A percentile compares a stretch with the other conserved stretches of the same genome.
phyloP scores from a whole-genome alignment of 2,888 invertebrate genomes.

The Drosophila affinis region DNA sequence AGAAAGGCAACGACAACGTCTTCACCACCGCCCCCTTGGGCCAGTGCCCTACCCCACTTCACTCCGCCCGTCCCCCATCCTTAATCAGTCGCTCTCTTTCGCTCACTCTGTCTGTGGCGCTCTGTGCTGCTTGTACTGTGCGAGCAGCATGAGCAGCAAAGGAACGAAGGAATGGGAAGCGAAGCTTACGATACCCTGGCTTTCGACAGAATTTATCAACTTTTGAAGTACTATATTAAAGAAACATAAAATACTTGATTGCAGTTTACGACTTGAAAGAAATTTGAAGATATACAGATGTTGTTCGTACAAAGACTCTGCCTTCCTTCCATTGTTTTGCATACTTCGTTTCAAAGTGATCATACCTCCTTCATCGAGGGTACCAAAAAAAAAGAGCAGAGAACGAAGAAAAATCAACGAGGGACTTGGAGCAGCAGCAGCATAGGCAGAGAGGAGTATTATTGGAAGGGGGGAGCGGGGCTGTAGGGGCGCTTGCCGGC shows the following conservation, averaged over 20 bases:
- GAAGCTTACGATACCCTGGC: neutral
- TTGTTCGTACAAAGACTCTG: no score
- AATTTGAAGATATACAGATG: no score
- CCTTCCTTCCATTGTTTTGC: neutral
- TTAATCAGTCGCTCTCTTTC: conserved; percentile 5
- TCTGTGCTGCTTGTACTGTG: conserved; percentile 53
- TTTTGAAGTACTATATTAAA: no score
- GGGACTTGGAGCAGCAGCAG: conserved; percentile 23
- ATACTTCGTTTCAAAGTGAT: neutral
- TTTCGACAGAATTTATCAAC: no score
- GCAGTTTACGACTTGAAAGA: no score
- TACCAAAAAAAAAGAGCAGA: conserved; percentile 34
- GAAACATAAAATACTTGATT: no score
- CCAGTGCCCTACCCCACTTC: neutral
- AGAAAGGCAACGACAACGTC: conserved; percentile 63
- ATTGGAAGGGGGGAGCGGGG: conserved; percentile 7
- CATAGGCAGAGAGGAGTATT: neutral
- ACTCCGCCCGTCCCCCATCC: neutral
- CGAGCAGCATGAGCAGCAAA: conserved; percentile 71
- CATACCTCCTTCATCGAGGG: neutral
- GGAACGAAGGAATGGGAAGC: conserved; percentile 34
- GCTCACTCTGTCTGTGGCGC: conserved; percentile 20
- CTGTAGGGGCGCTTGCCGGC: conserved; percentile 50
- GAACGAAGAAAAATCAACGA: conserved; percentile 48
- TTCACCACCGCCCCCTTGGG: conserved; percentile 10